A percentile compares a stretch with the other conserved stretches of the same genome.
phyloP scores from a whole-genome alignment of 2,797 vertebrate species.

The Bovichtus variegatus region DNA sequence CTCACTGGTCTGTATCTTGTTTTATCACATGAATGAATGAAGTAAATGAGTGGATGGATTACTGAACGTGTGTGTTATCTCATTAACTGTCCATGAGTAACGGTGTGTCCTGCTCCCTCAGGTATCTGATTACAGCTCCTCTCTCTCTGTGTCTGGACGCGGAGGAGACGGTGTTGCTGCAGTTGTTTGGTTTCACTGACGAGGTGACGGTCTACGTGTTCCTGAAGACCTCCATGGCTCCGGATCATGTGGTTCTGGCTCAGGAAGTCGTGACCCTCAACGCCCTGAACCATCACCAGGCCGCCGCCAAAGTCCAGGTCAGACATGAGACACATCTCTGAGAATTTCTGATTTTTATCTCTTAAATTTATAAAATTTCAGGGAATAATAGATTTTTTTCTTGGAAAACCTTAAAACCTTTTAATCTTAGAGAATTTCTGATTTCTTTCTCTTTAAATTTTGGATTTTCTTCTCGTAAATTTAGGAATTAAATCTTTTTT shows the following conservation, averaged over 20 bases:
- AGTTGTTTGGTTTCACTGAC: constrained; percentile 86
- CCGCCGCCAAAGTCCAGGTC: constrained; percentile 84
- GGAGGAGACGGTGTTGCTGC: constrained; percentile 87
- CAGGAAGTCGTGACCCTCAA: constrained; percentile 79
- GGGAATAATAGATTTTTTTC: no score
- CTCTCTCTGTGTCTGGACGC: constrained; percentile 86
- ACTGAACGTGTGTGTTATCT: no score
- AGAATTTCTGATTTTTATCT: no score
- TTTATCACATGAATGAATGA: not conserved
- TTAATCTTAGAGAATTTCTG: no score
- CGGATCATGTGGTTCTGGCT: constrained; percentile 64
- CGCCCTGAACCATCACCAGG: constrained; percentile 85
- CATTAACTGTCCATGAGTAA: no score
- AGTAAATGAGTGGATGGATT: no score
- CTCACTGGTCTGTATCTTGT: not conserved
- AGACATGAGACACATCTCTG: constrained; percentile 22
- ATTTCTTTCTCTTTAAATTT: no score
- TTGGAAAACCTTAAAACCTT: no score
- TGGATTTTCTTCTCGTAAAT: no score
- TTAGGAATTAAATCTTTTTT: no score
- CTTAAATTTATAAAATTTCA: no score
- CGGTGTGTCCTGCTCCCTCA: constrained; percentile 60
- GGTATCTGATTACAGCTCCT: constrained; percentile 91
- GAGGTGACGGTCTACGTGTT: constrained; percentile 80
- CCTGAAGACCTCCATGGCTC: constrained; percentile 88